These are phyloP conservation scores for Nymphalis urticae DNA, from an alignment of 2,888 invertebrate genomes.

Conservation along the genomic window DNA sequence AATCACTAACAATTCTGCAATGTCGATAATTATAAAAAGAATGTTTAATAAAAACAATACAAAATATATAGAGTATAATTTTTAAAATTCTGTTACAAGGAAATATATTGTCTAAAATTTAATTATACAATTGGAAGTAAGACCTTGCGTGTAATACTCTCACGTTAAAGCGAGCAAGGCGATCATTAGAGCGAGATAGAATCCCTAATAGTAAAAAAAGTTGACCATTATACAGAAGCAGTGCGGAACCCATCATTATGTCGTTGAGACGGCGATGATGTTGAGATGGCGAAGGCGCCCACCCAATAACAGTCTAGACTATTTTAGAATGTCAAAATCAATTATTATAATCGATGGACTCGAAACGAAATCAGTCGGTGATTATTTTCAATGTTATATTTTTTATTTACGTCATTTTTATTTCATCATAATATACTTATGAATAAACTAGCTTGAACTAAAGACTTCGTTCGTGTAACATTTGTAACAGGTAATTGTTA, in stretches of 20 bases:
- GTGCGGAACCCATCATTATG: conserved; percentile 43
- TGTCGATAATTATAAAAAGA: no score
- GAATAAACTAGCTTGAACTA: no score
- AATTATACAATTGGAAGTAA: no score
- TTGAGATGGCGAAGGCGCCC: conserved; percentile 36
- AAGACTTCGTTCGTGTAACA: no score
- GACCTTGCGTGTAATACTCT: background rate
- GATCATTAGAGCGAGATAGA: background rate
- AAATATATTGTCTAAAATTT: no score
- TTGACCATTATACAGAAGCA: conserved; percentile 45
- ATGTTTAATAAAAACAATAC: no score
- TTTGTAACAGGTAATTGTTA: no score
- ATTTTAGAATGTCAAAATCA: conserved; percentile 13
- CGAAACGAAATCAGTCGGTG: background rate
- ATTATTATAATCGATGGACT: conserved; percentile 12
- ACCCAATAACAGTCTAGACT: conserved; percentile 26
- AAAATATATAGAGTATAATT: no score
- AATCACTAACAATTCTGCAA: no score
- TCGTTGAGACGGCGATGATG: conserved; percentile 38
- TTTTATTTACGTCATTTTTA: background rate
- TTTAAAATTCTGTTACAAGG: no score
- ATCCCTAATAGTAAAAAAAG: conserved; percentile 31
- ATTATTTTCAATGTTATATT: background rate
- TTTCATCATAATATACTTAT: background rate
- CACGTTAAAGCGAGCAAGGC: background rate